Conservation (phyloP, 2,888 invertebrate genomes). For the Oligia latruncula region DNA sequence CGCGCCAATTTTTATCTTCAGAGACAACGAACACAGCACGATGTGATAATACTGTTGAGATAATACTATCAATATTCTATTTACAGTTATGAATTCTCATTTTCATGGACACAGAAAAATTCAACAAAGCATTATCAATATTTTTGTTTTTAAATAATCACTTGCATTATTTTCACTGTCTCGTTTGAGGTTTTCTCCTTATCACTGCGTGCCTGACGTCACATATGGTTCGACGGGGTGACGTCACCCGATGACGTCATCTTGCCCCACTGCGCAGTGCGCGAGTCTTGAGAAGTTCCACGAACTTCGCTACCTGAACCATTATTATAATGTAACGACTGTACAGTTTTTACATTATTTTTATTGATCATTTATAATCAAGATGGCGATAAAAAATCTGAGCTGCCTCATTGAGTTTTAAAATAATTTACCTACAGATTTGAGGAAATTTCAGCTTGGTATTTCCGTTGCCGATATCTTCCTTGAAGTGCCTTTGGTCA, state of each 20-base stretch:
- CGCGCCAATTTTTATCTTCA: constrained; percentile 36
- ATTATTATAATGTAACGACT: constrained; percentile 64
- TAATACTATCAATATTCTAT: constrained; percentile 34
- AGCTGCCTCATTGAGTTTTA: constrained; percentile 7
- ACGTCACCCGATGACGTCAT: constrained; percentile 84
- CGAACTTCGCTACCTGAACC: constrained; percentile 72
- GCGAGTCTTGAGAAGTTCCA: constrained; percentile 74
- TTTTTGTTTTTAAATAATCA: constrained; percentile 17
- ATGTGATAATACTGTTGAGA: constrained; percentile 39
- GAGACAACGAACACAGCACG: constrained; percentile 18
- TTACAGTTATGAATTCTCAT: constrained; percentile 10
- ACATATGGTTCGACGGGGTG: constrained; percentile 76
- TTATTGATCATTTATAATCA: constrained; percentile 51
- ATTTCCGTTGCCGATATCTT: constrained; percentile 44
- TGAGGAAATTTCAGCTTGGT: constrained; percentile 53
- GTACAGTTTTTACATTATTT: constrained; percentile 54
- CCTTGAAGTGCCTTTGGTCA: constrained; percentile 61
- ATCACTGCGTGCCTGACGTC: constrained; percentile 72
- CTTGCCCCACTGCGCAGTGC: constrained; percentile 69
- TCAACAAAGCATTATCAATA: not conserved
- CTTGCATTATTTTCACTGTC: constrained; percentile 41
- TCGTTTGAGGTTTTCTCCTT: constrained; percentile 57
- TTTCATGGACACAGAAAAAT: constrained; percentile 22
- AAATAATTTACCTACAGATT: constrained; percentile 25
- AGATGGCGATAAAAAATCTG: constrained; percentile 23